Percentiles rank a stretch among this genome's conserved stretches.
These are phyloP conservation scores for Sigmodon hispidus DNA, from an alignment of 2,113 vertebrate genomes.

Conservation along the genomic window DNA sequence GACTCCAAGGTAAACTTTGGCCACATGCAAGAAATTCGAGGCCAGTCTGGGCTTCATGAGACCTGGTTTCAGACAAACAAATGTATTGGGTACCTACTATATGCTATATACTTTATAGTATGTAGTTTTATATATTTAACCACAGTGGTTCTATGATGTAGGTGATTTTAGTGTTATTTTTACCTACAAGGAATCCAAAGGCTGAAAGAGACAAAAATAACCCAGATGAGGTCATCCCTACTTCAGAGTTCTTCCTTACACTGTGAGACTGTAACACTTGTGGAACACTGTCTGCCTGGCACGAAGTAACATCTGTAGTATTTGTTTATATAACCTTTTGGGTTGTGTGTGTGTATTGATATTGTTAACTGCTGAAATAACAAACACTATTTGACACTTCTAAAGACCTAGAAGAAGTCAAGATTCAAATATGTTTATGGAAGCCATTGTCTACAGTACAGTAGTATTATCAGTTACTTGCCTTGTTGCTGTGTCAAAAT, in stretches of 20 bases:
- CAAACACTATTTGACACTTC: too few relatives aligned
- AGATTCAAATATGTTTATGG: constrained; percentile 29
- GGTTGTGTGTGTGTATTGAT: not conserved
- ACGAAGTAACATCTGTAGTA: not conserved
- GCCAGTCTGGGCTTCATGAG: not conserved
- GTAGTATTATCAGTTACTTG: not conserved
- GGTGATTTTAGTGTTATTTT: not conserved
- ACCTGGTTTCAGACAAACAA: not conserved
- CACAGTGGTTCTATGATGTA: not conserved
- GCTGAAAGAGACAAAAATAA: constrained; percentile 6
- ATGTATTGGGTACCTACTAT: not conserved
- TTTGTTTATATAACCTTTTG: constrained; percentile 3
- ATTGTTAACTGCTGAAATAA: constrained; percentile 41
- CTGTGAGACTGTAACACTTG: not conserved
- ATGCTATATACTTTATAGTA: not conserved
- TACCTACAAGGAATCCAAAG: not conserved
- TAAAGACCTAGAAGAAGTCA: not conserved
- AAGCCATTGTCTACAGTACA: not conserved
- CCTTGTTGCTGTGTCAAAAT: not conserved
- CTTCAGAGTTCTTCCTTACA: not conserved
- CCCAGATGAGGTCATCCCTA: not conserved
- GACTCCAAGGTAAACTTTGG: not conserved
- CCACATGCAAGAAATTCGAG: not conserved
- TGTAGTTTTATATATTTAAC: not conserved
- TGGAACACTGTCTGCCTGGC: not conserved